phyloP scores from a whole-genome alignment of 2,113 vertebrate genomes.

The Labrus mixtus region DNA sequence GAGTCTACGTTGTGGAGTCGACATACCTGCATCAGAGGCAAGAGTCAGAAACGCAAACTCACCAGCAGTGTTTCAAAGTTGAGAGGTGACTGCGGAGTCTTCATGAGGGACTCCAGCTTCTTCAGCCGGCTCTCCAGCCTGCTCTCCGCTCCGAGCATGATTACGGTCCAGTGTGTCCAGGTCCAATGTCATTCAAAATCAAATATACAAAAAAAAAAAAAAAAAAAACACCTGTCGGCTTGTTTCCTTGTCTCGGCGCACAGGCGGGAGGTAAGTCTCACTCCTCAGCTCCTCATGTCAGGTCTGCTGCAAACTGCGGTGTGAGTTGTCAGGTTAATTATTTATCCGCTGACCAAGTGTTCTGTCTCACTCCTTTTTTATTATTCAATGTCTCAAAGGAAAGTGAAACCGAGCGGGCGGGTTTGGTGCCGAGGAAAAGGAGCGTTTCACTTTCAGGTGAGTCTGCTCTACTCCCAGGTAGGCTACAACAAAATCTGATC shows the following conservation, averaged over 20 bases:
- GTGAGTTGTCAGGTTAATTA: conserved; percentile 49
- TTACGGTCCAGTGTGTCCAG: conserved; percentile 54
- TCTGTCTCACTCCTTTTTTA: not conserved
- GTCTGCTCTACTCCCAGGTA: conserved; percentile 43
- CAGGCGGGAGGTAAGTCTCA: conserved; percentile 5
- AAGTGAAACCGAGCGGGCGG: not conserved
- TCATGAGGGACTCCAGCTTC: conserved; percentile 91
- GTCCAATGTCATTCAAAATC: conserved; percentile 46
- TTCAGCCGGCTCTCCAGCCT: conserved; percentile 85
- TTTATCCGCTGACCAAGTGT: conserved; percentile 29
- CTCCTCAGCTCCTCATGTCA: conserved; percentile 55
- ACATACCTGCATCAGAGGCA: not conserved
- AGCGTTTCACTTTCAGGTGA: conserved; percentile 37
- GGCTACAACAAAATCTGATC: conserved; percentile 25
- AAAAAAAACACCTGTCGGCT: conserved; percentile 36
- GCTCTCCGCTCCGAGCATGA: conserved; percentile 87
- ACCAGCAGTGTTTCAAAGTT: conserved; percentile 95
- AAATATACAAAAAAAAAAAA: too few relatives aligned
- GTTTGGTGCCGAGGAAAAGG: not conserved
- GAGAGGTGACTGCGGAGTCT: conserved; percentile 88
- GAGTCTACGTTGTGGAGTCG: not conserved
- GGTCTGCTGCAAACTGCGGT: conserved; percentile 6
- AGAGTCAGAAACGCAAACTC: conserved; percentile 66
- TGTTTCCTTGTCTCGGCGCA: not conserved
- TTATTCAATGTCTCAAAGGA: conserved; percentile 2